phyloP scores from a whole-genome alignment of 2,113 vertebrate species.

The Sardina pilchardus region DNA sequence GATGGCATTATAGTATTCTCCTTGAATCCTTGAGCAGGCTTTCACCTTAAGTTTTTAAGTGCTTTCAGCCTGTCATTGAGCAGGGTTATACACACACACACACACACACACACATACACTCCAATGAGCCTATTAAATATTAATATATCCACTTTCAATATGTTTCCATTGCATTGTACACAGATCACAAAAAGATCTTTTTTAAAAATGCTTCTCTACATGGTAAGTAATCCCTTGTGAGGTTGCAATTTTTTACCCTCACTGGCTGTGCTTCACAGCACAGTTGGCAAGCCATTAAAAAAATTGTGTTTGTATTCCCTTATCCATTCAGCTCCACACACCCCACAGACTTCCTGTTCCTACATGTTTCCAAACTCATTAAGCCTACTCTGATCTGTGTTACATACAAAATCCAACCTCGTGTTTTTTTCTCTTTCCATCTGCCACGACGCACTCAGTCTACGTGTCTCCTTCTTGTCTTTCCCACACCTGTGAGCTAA shows the following conservation, averaged over 20 bases:
- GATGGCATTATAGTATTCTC: background rate
- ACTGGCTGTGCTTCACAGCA: background rate
- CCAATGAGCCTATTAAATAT: conserved; percentile 11
- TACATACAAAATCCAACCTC: background rate
- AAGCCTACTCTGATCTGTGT: background rate
- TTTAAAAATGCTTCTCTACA: conserved; percentile 3
- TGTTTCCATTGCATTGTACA: background rate
- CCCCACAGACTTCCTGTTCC: background rate
- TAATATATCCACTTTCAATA: conserved; percentile 12
- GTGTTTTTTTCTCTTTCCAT: background rate
- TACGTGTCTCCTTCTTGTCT: background rate
- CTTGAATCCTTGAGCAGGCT: background rate
- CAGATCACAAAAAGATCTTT: conserved; percentile 15
- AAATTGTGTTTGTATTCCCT: background rate
- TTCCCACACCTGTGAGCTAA: background rate
- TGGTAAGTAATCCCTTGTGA: conserved; percentile 7
- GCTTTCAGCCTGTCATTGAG: background rate
- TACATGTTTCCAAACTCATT: background rate
- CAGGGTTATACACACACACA: background rate
- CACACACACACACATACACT: background rate
- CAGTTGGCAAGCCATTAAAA: background rate
- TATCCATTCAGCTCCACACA: background rate
- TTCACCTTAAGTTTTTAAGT: background rate
- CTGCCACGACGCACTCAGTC: background rate
- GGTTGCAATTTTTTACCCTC: background rate